Evolutionary conservation across 2,888 invertebrate genomes (phyloP), one percentile per base, ranked within the genome.

Genomic region (Drosophila atripex): DNA sequence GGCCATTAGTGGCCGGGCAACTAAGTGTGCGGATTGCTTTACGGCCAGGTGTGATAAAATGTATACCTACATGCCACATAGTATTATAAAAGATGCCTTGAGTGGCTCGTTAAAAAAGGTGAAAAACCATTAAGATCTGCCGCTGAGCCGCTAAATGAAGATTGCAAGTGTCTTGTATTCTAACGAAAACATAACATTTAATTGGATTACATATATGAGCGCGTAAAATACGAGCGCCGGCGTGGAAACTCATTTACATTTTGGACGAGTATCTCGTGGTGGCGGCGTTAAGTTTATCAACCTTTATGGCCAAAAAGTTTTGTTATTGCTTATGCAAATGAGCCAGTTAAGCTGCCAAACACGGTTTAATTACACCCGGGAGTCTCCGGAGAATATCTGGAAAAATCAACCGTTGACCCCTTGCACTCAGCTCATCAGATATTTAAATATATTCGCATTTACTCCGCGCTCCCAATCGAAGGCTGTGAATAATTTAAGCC

Each of bases 131-230:
- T 43, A 61, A 72, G 72, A 59, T 52, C 32, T 45, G 45, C 25
- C 45, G 30, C 58, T 38, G 28, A 63, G 55, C 51, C 41, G 43
- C 45, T 28, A 64, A 71, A 80, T 78, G 66, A 66, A 64, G 65
- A 71, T 70, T 75, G 69, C 55, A 65, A 54, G 60, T 69, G 72
- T 46, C 60, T 54, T 53, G 68, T 58, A 61, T 73, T 69, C 45
- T 54, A 63, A 60, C 69, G 79, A 66, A 76, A 76, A 71, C 78
- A 86, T 71, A 80, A 80, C 73, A 80, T 83, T 83, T 83, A 82
- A 86, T 82, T 82, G 76, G 78, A 76, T 86, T 78, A 71, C 78
- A 52, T 66, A 78, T 73, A 78, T 73, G 75, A 70, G 71, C 66
- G 50, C 64, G 50, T 58, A 59, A 54, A 64, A 38, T 28, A 23